phyloP scores from a whole-genome alignment of 2,888 invertebrate genomes.

The Argyresthia albistria region DNA sequence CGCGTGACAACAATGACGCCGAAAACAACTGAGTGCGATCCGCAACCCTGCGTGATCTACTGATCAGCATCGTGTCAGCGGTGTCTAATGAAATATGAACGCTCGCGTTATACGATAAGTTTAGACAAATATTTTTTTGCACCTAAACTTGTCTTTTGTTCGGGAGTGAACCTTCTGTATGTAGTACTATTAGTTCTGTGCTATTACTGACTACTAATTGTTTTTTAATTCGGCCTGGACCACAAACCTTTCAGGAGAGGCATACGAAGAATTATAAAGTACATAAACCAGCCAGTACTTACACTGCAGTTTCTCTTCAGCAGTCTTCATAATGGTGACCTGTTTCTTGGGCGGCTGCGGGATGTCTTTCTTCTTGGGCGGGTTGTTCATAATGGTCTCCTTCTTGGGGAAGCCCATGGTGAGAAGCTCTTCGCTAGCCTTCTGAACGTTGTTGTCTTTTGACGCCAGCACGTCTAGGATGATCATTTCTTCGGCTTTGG shows the following conservation, averaged over 20 bases:
- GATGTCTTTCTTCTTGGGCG: conserved; percentile 32
- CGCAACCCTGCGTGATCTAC: too few species aligned
- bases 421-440: conserved; percentile 85
- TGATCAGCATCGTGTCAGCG: too few species aligned
- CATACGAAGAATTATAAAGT: neutral
- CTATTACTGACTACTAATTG: too few species aligned
- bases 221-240: too few species aligned
- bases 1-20: too few species aligned
- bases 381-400: conserved; percentile 61
- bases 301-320: conserved; percentile 81
- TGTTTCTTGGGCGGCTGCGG: conserved; percentile 56
- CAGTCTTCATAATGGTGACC: conserved; percentile 75
- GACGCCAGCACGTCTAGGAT: conserved; percentile 87
- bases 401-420: conserved; percentile 88
- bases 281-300: conserved; percentile 24
- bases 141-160: too few species aligned
- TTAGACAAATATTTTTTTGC: too few species aligned
- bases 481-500: conserved; percentile 90
- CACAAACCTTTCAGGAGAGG: neutral
- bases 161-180: too few species aligned
- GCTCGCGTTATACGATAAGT: too few species aligned
- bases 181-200: too few species aligned
- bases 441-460: conserved; percentile 92
- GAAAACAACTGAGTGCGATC: too few species aligned
- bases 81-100: too few species aligned